These are phyloP conservation scores for Montipora foliosa DNA, from an alignment of 64 coral and sea anemone species.

Conservation along the genomic window DNA sequence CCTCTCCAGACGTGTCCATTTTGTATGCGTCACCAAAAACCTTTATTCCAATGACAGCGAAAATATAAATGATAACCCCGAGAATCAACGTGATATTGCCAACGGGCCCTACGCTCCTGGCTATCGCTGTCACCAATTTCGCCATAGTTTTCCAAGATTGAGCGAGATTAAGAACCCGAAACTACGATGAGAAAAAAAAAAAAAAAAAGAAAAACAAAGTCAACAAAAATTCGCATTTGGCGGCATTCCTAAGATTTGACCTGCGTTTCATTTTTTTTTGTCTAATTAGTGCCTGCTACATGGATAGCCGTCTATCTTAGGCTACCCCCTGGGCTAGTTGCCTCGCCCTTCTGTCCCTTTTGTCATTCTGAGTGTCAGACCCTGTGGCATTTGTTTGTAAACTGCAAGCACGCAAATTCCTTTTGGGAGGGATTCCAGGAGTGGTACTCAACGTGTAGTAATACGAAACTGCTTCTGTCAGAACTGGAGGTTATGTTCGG, in stretches of 20 bases:
- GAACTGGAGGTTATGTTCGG: too few species aligned
- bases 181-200: slow-evolving; percentile 6
- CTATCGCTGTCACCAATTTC: slow-evolving; percentile 85
- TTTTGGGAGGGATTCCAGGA: too few species aligned
- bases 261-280: too few species aligned
- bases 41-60: slow-evolving; percentile 94
- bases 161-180: slow-evolving; percentile 87
- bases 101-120: slow-evolving; percentile 84
- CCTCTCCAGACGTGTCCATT: slow-evolving; percentile 69
- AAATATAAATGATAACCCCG: slow-evolving; percentile 84
- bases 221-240: background rate
- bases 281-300: too few species aligned
- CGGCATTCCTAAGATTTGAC: background rate
- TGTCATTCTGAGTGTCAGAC: too few species aligned
- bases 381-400: too few species aligned
- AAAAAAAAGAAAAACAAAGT: background rate
- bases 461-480: too few species aligned
- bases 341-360: too few species aligned
- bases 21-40: slow-evolving; percentile 85
- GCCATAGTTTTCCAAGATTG: slow-evolving; percentile 97
- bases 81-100: slow-evolving; percentile 94
- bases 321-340: too few species aligned
- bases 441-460: too few species aligned
- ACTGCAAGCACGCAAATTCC: too few species aligned
- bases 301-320: too few species aligned